Base-by-base conservation (phyloP, 2,888 invertebrate genomes). In the Oscheius myriophilus region DNA sequence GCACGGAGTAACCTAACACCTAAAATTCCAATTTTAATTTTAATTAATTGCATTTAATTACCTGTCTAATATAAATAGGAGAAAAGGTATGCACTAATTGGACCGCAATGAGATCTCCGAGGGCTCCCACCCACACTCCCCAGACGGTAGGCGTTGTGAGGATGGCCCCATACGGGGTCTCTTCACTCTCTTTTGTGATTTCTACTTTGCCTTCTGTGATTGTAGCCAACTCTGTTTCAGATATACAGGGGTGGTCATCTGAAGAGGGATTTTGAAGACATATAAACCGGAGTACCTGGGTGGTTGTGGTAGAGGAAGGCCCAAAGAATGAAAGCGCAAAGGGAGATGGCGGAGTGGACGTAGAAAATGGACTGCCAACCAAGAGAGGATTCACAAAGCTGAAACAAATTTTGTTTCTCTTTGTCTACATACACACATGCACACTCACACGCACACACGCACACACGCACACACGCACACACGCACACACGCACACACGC, bases 361-460 rank as follows among this genome's bases (percentile, higher is more conserved):
- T 83, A 85, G 72, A 75, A 85, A 23, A 85, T 83, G 0, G 84
- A 76, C 51, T 76, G 68, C 85, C 85, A 85, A 41, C 85, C 85
- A 16, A 75, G 55, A 0, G 73, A 46, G 9, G 82, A 80, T 0
- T 72, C 70, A 66, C 85, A 85, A 4, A 85, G 62, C 73, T 82
- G 54, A 21, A 70, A 68, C 33, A 0, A 14, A 21, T 26, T n/a
- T n/a, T n/a, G n/a, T n/a, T n/a, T n/a, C n/a, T n/a, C n/a, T n/a
- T n/a, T n/a, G n/a, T n/a, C n/a, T n/a, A n/a, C n/a, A n/a, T n/a
- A n/a, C n/a, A n/a, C n/a, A n/a, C n/a, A n/a, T n/a, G n/a, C 45
- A 25, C 16, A 41, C 11, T 57, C 25, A 6, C 23, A 6, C 53
- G 6, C 18, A 6, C 18, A 6, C 23, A 6, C 25, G 6, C 16